Evolutionary conservation across 2,797 vertebrate genomes (phyloP), one percentile per base, ranked within the genome.

Genomic region (Phataginus tricuspis): DNA sequence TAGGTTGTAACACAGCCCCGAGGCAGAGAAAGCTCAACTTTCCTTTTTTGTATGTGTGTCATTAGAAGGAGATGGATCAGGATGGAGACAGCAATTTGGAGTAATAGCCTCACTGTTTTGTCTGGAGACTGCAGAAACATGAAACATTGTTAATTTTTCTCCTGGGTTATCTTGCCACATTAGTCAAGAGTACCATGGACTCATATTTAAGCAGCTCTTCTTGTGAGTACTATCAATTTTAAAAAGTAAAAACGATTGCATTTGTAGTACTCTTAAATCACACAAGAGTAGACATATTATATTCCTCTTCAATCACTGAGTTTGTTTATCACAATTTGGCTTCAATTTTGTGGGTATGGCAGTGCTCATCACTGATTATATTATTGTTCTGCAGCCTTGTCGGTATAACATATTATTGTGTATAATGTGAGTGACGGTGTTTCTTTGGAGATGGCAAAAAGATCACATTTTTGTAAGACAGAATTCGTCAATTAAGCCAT

Each of bases 341-440:
- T 92, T 95, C 83, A 66, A 94, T 95, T 96, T 90, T 92, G 34
- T 29, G n/a, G 71, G 59, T 61, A 61, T 27, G 10, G 79, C 85
- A 88, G n/a, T 37, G 42, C 55, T 93, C 77, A 49, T 63, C 61
- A 10, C 55, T 97, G 95, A 97, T 96, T 95, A 77, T 79, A 75
- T 82, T 90, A 96, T 93, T 96, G 95, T 98, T 95, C 77, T 66
- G 49, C 59, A 42, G 29, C 75, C 42, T 95, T 95, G 57, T 96
- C 49, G 74, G 82, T 69, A 69, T 59, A 88, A 86, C n/a, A 2
- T 84, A 49, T 63, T 93, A 71, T 80, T 93, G 68, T 85, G 57
- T 89, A 34, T 29, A 77, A 69, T 51, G 9, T 55, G 16, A 45
- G 21, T 74, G 19, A 90, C 64, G 23, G n/a, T 68, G 31, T 91